Conservation (phyloP, 92 coral and sea anemone species). For the Zoanthus solanderi region DNA sequence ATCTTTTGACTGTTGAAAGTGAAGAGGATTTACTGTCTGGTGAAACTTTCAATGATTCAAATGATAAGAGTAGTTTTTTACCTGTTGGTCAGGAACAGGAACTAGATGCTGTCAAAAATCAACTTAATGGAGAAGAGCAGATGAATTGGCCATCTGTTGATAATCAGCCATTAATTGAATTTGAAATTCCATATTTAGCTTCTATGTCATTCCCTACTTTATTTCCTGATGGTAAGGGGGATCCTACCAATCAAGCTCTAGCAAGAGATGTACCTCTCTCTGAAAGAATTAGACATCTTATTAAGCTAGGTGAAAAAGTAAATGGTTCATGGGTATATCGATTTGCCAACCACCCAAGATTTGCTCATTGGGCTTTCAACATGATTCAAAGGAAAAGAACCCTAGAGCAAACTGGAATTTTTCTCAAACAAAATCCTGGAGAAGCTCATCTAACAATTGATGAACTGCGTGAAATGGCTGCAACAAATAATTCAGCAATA, state of each 20-base stretch:
- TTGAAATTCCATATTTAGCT: slow-evolving; percentile 48
- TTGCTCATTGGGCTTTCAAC: slow-evolving; percentile 50
- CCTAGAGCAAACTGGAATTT: slow-evolving; percentile 33
- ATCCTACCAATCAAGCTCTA: background rate
- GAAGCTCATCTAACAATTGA: slow-evolving; percentile 35
- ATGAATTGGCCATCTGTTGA: slow-evolving; percentile 56
- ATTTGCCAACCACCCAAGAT: slow-evolving; percentile 47
- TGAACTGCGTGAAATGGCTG: slow-evolving; percentile 61
- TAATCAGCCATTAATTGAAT: slow-evolving; percentile 65
- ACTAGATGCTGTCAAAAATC: slow-evolving; percentile 54
- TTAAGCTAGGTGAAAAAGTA: slow-evolving; percentile 46
- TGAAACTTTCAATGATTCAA: background rate
- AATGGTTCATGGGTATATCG: slow-evolving; percentile 51
- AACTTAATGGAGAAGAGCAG: slow-evolving; percentile 43
- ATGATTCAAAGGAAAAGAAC: slow-evolving; percentile 61
- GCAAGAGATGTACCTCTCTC: slow-evolving; percentile 1
- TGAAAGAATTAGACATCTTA: slow-evolving; percentile 53
- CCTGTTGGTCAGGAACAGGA: slow-evolving; percentile 60
- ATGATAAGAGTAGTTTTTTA: slow-evolving; percentile 8
- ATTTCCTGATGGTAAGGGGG: slow-evolving; percentile 19
- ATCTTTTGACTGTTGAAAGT: slow-evolving; percentile 63
- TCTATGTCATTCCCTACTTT: slow-evolving; percentile 60
- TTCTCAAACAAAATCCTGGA: slow-evolving; percentile 10
- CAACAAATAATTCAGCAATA: slow-evolving; percentile 5
- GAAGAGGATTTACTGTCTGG: slow-evolving; percentile 26